Conservation (phyloP, 2,797 vertebrate genomes). For the Cetoscarus ocellatus region DNA sequence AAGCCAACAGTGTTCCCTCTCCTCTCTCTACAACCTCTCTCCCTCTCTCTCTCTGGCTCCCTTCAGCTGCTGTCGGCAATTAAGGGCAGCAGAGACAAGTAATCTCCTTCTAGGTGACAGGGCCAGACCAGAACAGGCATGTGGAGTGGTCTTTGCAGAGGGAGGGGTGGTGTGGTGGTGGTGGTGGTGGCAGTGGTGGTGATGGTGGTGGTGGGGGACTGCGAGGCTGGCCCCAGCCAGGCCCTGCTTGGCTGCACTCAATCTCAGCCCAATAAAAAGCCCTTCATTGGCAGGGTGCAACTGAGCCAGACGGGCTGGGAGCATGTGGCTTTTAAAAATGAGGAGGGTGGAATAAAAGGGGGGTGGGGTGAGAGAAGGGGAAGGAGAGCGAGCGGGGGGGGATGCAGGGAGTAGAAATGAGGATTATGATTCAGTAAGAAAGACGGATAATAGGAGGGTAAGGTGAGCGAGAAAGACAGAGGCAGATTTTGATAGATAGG, state of each 20-base stretch:
- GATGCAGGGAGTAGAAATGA: constrained; percentile 52
- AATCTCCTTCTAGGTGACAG: constrained; percentile 85
- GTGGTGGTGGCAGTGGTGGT: neutral
- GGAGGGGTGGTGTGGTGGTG: constrained; percentile 14
- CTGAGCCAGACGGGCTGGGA: constrained; percentile 84
- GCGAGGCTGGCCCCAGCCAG: constrained; percentile 70
- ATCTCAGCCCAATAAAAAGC: constrained; percentile 89
- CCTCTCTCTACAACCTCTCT: constrained; percentile 61
- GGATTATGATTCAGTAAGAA: constrained; percentile 63
- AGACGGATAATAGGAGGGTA: constrained; percentile 59
- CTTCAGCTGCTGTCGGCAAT: constrained; percentile 88
- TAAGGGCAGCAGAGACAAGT: constrained; percentile 87
- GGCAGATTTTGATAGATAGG: constrained; percentile 64
- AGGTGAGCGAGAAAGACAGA: constrained; percentile 52
- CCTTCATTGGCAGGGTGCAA: constrained; percentile 87
- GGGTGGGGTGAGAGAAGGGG: constrained; percentile 34
- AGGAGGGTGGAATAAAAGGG: constrained; percentile 67
- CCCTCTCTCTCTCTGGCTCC: constrained; percentile 68
- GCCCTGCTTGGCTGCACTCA: constrained; percentile 89
- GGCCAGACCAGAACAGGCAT: constrained; percentile 80
- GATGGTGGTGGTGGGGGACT: constrained; percentile 25
- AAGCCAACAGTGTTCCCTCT: constrained; percentile 76
- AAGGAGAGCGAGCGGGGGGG: constrained; percentile 10
- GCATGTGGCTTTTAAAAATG: constrained; percentile 84
- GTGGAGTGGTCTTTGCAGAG: constrained; percentile 75